Percentiles rank a stretch among this genome's conserved stretches.
Conservation (phyloP, 1,140 invertebrate species). For the Drosophila ficusphila region DNA sequence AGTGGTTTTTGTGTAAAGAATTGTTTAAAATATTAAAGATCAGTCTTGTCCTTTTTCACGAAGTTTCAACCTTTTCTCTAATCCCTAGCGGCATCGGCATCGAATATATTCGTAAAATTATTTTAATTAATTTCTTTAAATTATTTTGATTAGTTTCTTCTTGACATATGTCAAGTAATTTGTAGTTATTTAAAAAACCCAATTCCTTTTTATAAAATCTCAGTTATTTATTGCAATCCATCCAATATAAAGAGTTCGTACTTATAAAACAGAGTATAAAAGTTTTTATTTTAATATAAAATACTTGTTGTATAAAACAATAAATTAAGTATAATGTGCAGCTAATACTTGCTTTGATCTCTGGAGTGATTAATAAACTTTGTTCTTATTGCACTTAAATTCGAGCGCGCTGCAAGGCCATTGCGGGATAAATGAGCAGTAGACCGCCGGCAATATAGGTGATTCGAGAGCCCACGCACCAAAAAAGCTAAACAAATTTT, state of each 20-base stretch:
- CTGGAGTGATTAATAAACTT: slow-evolving; percentile 21
- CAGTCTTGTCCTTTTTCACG: too few species aligned
- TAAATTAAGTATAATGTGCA: slow-evolving; percentile 60
- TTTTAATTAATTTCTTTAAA: too few species aligned
- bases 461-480: slow-evolving; percentile 90
- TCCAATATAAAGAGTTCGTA: not conserved
- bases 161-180: too few species aligned
- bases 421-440: slow-evolving; percentile 88
- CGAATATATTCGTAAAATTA: too few species aligned
- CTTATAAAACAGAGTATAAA: slow-evolving; percentile 43
- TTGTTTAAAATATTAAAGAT: too few species aligned
- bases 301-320: slow-evolving; percentile 42
- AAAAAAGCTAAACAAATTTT: slow-evolving; percentile 88
- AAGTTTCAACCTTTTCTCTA: too few species aligned
- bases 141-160: too few species aligned
- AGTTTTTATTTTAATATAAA: slow-evolving; percentile 37
- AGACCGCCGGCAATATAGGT: slow-evolving; percentile 91
- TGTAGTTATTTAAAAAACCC: too few species aligned
- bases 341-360: slow-evolving; percentile 62
- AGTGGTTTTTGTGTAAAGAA: too few species aligned
- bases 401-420: slow-evolving; percentile 85
- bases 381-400: slow-evolving; percentile 55
- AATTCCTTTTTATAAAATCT: too few species aligned
- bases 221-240: too few species aligned
- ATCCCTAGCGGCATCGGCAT: too few species aligned